phyloP scores from a whole-genome alignment of 2,113 vertebrate genomes.

The Marmota monax region DNA sequence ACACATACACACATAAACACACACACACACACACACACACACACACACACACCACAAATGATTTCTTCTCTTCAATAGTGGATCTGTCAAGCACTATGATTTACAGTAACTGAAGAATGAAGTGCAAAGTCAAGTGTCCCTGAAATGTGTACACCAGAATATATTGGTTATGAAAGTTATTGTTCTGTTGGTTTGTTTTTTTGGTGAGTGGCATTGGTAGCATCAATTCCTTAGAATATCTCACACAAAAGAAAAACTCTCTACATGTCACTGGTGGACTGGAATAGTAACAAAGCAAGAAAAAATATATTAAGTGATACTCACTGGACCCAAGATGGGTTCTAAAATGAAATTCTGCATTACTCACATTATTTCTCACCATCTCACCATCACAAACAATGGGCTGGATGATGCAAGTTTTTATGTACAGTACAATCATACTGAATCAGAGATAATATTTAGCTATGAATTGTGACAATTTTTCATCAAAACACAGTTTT shows the following conservation, averaged over 20 bases:
- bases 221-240: neutral
- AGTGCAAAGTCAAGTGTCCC: neutral
- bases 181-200: neutral
- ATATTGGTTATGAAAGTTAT: neutral
- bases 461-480: constrained; percentile 64
- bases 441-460: neutral
- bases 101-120: neutral
- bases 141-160: constrained; percentile 9
- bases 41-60: neutral
- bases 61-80: neutral
- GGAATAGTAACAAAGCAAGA: constrained; percentile 62
- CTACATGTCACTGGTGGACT: neutral
- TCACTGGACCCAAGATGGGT: neutral
- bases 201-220: neutral
- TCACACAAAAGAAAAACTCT: constrained; percentile 28
- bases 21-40: neutral
- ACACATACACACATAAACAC: neutral
- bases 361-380: constrained; percentile 69
- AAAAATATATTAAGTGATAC: constrained; percentile 38
- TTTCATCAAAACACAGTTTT: constrained; percentile 71
- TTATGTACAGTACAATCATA: constrained; percentile 63
- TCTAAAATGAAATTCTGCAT: constrained; percentile 66
- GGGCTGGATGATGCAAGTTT: constrained; percentile 20
- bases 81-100: constrained; percentile 26
- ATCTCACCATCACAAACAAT: constrained; percentile 76